phyloP scores from a whole-genome alignment of 2,797 vertebrate species.

The Manis javanica region DNA sequence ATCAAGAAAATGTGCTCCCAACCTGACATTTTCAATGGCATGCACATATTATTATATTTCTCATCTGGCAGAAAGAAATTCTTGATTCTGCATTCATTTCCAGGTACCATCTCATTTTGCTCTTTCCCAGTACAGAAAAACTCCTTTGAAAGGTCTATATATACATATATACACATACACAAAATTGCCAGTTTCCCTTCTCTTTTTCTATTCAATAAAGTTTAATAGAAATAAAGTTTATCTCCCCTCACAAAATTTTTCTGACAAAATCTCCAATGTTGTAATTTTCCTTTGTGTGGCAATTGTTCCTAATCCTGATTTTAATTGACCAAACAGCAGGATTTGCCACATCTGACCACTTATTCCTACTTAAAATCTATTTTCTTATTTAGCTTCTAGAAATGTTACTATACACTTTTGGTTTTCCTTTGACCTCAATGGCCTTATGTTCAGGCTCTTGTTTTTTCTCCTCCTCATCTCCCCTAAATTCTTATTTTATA shows the following conservation, averaged over 20 bases:
- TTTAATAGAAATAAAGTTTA: too few relatives aligned
- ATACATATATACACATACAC: too few relatives aligned
- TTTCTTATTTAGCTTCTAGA: background rate
- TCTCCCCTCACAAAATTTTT: too few relatives aligned
- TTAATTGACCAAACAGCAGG: background rate
- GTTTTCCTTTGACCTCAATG: background rate
- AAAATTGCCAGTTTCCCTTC: background rate
- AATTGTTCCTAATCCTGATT: background rate
- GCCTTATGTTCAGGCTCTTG: background rate
- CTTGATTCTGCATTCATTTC: too few relatives aligned
- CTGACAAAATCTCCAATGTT: background rate
- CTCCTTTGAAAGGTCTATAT: too few relatives aligned
- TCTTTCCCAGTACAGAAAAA: too few relatives aligned
- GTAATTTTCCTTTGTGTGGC: background rate
- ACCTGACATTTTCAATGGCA: too few relatives aligned
- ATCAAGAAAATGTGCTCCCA: too few relatives aligned
- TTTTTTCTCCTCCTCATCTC: background rate
- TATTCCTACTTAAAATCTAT: background rate
- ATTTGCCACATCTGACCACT: too few relatives aligned
- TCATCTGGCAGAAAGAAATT: too few relatives aligned
- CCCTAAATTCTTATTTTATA: background rate
- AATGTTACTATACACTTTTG: background rate
- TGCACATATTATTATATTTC: too few relatives aligned
- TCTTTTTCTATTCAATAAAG: background rate
- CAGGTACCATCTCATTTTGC: too few relatives aligned